These are phyloP conservation scores for Metellina segmentata DNA, from an alignment of 2,888 invertebrate species.

Conservation along the genomic window DNA sequence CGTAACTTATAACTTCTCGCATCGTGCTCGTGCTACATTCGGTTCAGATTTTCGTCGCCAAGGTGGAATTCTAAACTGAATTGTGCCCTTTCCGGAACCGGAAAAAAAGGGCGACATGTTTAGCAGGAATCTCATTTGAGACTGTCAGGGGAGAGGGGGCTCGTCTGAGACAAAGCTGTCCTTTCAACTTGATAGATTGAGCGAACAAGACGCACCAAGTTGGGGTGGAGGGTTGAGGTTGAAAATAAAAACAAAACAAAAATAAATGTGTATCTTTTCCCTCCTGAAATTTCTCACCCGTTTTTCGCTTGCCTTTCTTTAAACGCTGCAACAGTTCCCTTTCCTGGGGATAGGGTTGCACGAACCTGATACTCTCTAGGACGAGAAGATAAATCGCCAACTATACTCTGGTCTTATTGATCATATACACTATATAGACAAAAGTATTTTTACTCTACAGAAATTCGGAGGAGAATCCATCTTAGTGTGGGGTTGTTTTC, in stretches of 20 bases:
- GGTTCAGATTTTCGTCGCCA: neutral
- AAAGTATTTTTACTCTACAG: no score
- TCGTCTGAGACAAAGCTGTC: slow-evolving; percentile 42
- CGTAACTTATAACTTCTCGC: no score
- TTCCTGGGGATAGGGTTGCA: neutral
- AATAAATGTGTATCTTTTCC: slow-evolving; percentile 56
- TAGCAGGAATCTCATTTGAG: slow-evolving; percentile 53
- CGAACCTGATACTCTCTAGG: no score
- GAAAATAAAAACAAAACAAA: slow-evolving; percentile 20
- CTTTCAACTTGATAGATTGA: slow-evolving; percentile 65
- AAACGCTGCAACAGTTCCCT: slow-evolving; percentile 16
- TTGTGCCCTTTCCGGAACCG: slow-evolving; percentile 5
- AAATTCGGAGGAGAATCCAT: no score
- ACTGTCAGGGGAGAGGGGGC: neutral
- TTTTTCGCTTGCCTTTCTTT: slow-evolving; percentile 8
- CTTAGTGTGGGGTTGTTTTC: no score
- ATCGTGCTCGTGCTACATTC: neutral
- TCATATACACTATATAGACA: no score
- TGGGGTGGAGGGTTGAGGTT: neutral
- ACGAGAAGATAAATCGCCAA: no score
- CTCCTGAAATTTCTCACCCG: slow-evolving; percentile 43
- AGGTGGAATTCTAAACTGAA: slow-evolving; percentile 24
- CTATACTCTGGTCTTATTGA: no score
- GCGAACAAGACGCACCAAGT: slow-evolving; percentile 37
- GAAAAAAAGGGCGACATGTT: slow-evolving; percentile 48